phyloP scores from a whole-genome alignment of 1,140 invertebrate species.

The Xylocopa sonorina region DNA sequence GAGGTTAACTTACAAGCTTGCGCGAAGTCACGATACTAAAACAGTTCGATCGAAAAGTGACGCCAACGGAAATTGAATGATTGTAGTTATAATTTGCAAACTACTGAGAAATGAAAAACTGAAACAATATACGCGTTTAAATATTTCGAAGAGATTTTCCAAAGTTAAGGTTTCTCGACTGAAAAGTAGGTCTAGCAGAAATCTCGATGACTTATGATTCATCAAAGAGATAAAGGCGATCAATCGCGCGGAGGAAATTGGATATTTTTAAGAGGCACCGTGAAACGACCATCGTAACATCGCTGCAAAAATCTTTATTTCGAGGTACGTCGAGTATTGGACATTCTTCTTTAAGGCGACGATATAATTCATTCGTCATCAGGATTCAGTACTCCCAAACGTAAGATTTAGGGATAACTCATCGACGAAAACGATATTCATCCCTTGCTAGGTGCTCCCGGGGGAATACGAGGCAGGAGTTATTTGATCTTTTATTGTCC shows the following conservation, averaged over 20 bases:
- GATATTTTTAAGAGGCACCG: background rate
- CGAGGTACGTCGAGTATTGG: background rate
- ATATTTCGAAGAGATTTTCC: too few species aligned
- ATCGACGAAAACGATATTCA: slow-evolving; percentile 63
- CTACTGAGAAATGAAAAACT: too few species aligned
- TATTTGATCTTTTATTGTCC: slow-evolving; percentile 65
- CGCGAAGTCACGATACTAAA: background rate
- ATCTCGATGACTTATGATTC: too few species aligned
- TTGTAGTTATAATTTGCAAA: background rate
- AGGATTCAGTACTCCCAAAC: slow-evolving; percentile 52
- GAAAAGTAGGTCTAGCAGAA: background rate
- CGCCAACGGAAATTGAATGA: background rate
- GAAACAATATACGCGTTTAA: too few species aligned
- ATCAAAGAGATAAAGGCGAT: too few species aligned
- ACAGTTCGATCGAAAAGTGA: background rate
- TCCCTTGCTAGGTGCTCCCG: slow-evolving; percentile 45
- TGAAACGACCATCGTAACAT: too few species aligned
- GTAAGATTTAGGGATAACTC: slow-evolving; percentile 60
- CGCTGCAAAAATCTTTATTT: background rate
- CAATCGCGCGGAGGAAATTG: background rate
- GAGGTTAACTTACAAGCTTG: background rate
- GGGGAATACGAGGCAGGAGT: slow-evolving; percentile 48
- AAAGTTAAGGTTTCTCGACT: background rate
- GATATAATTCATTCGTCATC: slow-evolving; percentile 49
- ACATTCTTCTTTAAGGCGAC: slow-evolving; percentile 21